A percentile compares a stretch with the other conserved stretches of the same genome.
Conservation (phyloP, 2,797 vertebrate genomes). For the Sorex maritimensis region DNA sequence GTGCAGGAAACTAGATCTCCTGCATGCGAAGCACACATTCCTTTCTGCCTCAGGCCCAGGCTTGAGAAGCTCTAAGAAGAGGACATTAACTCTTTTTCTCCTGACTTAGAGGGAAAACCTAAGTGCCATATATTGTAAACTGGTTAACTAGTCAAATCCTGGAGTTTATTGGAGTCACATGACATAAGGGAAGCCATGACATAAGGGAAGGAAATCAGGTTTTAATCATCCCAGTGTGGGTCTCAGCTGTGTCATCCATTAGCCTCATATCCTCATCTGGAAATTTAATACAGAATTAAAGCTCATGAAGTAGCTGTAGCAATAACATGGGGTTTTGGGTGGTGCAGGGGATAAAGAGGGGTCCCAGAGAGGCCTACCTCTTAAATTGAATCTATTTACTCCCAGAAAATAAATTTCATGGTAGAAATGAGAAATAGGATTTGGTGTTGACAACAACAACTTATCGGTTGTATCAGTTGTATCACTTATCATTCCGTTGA, state of each 20-base stretch:
- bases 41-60: neutral
- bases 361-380: neutral
- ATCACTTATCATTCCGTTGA: too few species aligned
- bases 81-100: neutral
- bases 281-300: neutral
- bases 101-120: neutral
- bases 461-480: too few species aligned
- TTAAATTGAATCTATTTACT: neutral
- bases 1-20: too few species aligned
- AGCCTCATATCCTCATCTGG: neutral
- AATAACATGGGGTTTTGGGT: neutral
- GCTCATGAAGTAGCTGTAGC: too few species aligned
- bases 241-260: neutral
- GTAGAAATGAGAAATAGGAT: neutral
- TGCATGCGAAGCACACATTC: too few species aligned
- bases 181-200: neutral
- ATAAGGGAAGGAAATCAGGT: neutral
- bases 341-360: neutral
- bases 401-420: neutral
- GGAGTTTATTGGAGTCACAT: neutral
- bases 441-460: neutral
- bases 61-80: neutral
- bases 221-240: neutral
- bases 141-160: neutral
- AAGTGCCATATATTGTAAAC: neutral